Conservation (phyloP, 2,113 vertebrate genomes). For the Dunckerocampus dactyliophorus region DNA sequence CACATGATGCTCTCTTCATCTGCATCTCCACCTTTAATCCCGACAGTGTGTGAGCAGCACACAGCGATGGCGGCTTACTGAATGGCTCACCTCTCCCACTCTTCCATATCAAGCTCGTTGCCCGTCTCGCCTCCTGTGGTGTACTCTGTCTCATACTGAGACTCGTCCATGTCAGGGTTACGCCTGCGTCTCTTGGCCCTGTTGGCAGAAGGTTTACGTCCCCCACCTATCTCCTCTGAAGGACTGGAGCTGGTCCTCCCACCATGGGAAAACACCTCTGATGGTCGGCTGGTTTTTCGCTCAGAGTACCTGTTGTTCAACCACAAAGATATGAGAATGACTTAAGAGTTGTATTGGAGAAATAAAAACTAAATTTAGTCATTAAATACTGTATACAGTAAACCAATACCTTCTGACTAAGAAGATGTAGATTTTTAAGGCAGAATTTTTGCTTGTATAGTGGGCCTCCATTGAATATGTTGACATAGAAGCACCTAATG, state of each 20-base stretch:
- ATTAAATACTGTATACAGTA: neutral
- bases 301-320: constrained; percentile 62
- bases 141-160: constrained; percentile 85
- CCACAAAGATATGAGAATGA: constrained; percentile 4
- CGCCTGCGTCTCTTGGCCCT: constrained; percentile 70
- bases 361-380: neutral
- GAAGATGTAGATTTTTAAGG: no score
- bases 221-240: constrained; percentile 60
- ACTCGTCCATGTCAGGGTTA: constrained; percentile 78
- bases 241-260: constrained; percentile 68
- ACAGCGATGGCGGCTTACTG: neutral
- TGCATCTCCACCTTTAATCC: constrained; percentile 33
- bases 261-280: constrained; percentile 44
- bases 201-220: constrained; percentile 62
- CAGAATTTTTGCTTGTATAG: no score
- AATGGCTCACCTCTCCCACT: constrained; percentile 74
- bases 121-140: constrained; percentile 81
- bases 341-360: neutral
- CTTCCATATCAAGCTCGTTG: constrained; percentile 73
- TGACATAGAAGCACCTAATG: no score
- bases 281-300: constrained; percentile 41
- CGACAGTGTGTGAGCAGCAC: constrained; percentile 7
- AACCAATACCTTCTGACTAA: neutral
- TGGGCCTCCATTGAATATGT: no score
- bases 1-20: constrained; percentile 15